Evolutionary conservation across 1,140 invertebrate genomes (phyloP).

Genomic region (Lepidotrigona ventralis): DNA sequence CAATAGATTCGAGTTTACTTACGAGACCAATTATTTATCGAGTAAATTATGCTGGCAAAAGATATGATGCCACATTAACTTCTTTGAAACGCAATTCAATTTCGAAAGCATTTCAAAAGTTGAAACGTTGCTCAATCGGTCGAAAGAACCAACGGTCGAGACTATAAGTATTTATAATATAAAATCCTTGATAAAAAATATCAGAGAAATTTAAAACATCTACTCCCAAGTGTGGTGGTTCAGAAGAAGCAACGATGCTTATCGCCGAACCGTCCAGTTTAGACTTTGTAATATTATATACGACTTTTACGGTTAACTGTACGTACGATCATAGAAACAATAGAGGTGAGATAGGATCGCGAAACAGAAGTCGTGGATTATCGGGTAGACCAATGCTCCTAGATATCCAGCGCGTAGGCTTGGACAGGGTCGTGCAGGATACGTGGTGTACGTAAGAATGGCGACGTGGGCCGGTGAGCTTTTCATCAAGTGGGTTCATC

Average conservation of each 20-base stretch:
- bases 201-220: conserved; percentile 21
- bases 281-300: conserved; percentile 50
- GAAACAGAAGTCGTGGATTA: conserved; percentile 66
- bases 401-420: conserved; percentile 60
- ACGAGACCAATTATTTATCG: neutral
- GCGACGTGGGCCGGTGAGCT: conserved; percentile 67
- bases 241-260: conserved; percentile 20
- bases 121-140: neutral
- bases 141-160: no score
- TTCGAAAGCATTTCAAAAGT: neutral
- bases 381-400: conserved; percentile 49
- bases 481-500: conserved; percentile 78
- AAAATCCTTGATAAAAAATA: conserved; percentile 10
- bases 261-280: conserved; percentile 29
- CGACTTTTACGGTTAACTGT: conserved; percentile 38
- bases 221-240: neutral
- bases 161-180: neutral
- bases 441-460: conserved; percentile 47
- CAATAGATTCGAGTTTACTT: no score
- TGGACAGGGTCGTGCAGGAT: conserved; percentile 43
- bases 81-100: neutral
- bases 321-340: conserved; percentile 54
- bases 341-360: conserved; percentile 60
- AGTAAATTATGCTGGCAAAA: neutral
- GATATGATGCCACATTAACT: neutral